Percentiles rank a stretch among this genome's conserved stretches.
Conservation (phyloP, 2,797 vertebrate species). For the Labeo calbasu region DNA sequence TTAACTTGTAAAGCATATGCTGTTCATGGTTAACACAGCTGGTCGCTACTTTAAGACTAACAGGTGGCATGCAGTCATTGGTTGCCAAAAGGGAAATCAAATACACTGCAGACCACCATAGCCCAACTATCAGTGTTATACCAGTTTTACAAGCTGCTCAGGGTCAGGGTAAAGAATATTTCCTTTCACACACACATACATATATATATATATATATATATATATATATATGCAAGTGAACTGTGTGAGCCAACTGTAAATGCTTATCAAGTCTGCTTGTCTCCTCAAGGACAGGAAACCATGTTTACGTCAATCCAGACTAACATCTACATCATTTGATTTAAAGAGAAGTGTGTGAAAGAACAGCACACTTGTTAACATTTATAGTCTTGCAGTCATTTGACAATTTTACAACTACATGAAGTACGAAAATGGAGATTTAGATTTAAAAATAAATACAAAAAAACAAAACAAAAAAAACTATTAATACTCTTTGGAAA, state of each 20-base stretch:
- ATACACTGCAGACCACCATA: conserved; percentile 29
- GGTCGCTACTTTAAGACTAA: conserved; percentile 65
- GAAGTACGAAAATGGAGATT: background rate
- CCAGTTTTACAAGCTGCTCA: background rate
- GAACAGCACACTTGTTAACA: background rate
- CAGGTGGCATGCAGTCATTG: conserved; percentile 62
- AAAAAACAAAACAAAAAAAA: too few relatives aligned
- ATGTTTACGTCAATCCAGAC: background rate
- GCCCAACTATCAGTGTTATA: background rate
- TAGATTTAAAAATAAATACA: background rate
- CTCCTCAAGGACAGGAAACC: background rate
- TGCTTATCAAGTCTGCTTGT: background rate
- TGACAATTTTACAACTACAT: background rate
- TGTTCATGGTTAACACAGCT: conserved; percentile 61
- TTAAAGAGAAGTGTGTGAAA: background rate
- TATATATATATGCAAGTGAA: background rate
- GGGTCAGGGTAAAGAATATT: background rate
- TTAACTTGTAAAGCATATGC: conserved; percentile 46
- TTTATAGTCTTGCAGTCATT: background rate
- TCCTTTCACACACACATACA: too few relatives aligned
- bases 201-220: too few relatives aligned
- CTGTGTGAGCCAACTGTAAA: too few relatives aligned
- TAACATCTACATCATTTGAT: background rate
- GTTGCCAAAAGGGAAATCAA: conserved; percentile 48
- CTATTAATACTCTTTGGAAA: background rate